Percentiles rank a stretch among this genome's conserved stretches.
Evolutionary conservation across 2,888 invertebrate species (phyloP).

Genomic region (Eudemis profundana): DNA sequence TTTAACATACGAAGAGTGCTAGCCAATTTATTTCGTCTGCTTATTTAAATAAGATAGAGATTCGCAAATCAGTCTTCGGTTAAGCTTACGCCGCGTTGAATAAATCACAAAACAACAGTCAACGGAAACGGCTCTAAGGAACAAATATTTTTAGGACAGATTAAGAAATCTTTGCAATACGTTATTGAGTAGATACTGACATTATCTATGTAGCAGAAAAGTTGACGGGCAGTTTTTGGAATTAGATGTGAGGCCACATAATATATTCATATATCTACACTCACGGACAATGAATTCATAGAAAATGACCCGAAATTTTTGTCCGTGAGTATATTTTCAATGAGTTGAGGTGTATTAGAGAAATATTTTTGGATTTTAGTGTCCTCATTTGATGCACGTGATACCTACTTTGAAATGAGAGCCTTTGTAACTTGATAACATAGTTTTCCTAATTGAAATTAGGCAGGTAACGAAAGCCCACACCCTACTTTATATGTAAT

Average conservation of each 20-base stretch:
- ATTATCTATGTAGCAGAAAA: too few relatives aligned
- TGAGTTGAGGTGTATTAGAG: too few relatives aligned
- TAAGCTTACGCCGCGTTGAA: constrained; percentile 56
- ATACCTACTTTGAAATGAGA: not conserved
- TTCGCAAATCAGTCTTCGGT: constrained; percentile 57
- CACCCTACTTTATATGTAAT: constrained; percentile 41
- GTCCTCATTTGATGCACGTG: too few relatives aligned
- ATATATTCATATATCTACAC: too few relatives aligned
- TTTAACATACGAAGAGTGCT: constrained; percentile 63
- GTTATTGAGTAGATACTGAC: not conserved
- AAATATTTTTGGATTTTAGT: not conserved
- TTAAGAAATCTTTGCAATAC: constrained; percentile 9
- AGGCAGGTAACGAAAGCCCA: constrained; percentile 28
- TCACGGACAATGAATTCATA: too few relatives aligned
- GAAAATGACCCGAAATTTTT: too few relatives aligned
- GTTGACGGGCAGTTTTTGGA: too few relatives aligned
- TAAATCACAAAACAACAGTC: constrained; percentile 51
- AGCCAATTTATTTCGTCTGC: constrained; percentile 66
- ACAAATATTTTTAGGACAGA: constrained; percentile 1
- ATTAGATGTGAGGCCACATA: too few relatives aligned
- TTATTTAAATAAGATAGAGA: constrained; percentile 60
- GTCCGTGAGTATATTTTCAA: too few relatives aligned
- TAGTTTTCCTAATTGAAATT: constrained; percentile 13
- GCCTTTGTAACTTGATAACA: not conserved
- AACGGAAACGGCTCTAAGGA: not conserved